phyloP scores from a whole-genome alignment of 35 echinoderm and acorn worm species.

The Diadema setosum region DNA sequence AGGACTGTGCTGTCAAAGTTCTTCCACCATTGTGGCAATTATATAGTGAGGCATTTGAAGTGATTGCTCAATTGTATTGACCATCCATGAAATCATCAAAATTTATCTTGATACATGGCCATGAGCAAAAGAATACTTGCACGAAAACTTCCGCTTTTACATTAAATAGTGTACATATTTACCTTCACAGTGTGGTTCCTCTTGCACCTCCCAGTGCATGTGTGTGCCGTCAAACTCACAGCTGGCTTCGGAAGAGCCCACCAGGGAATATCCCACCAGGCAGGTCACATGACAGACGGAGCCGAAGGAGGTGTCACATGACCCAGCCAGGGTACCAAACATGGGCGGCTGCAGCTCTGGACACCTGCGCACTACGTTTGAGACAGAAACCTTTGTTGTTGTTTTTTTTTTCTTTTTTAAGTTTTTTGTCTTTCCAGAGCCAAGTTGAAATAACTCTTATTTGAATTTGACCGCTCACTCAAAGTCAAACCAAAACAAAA shows the following conservation, averaged over 20 bases:
- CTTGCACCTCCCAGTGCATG: conserved; percentile 8
- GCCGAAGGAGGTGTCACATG: neutral
- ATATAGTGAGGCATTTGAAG: neutral
- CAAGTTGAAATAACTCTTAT: too few relatives aligned
- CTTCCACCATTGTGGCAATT: neutral
- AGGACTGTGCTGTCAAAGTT: neutral
- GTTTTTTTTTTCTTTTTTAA: too few relatives aligned
- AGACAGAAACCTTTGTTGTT: too few relatives aligned
- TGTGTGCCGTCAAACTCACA: conserved; percentile 22
- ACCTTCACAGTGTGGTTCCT: conserved; percentile 17
- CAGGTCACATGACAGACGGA: conserved; percentile 29
- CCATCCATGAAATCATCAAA: neutral
- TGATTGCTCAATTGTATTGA: neutral
- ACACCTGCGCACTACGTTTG: conserved; percentile 18
- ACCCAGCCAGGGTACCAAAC: neutral
- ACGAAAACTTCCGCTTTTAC: too few relatives aligned
- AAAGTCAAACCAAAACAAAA: too few relatives aligned
- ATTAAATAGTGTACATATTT: neutral
- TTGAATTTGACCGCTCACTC: too few relatives aligned
- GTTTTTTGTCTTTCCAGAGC: too few relatives aligned
- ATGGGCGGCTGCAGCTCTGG: neutral
- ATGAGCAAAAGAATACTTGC: neutral
- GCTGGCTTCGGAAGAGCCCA: neutral
- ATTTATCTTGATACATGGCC: neutral
- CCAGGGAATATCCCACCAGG: neutral